Evolutionary conservation across 2,888 invertebrate species (phyloP), one percentile per base, ranked within the genome.

Genomic region (Timandra comae): DNA sequence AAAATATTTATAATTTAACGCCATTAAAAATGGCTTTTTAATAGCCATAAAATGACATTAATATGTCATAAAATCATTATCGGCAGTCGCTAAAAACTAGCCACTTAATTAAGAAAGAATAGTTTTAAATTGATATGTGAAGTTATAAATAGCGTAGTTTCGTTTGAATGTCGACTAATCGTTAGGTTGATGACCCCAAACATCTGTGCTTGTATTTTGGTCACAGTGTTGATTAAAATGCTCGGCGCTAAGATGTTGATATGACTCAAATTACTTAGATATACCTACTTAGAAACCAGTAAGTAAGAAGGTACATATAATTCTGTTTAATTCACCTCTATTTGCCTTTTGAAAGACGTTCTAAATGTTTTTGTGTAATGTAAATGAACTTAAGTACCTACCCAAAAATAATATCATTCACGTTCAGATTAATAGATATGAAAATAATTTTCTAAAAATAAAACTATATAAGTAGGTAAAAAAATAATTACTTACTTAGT

Each of bases 141-240:
- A 56, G 65, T 65, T 69, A 59, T 63, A 59, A 62, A 69, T 74
- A 68, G 58, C 70, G 57, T 49, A 42, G 35, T 36, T 45, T 46
- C 52, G 52, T 56, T 52, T 47, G 55, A 49, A 55, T 50, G 59
- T 61, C 50, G 49, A 57, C 62, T 24, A 68, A 59, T 53, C n/a
- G 60, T 52, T 43, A 42, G 36, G 70, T 75, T 80, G 47, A 76
- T 80, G 73, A 81, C 70, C 80, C 66, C 58, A 46, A 74, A 75
- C 84, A 84, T 85, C 84, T 85, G 84, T 77, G 84, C 72, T 55
- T 66, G 70, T 71, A 78, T 80, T 79, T 77, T 67, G 74, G 72
- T 71, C 68, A 56, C 61, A 56, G 66, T 58, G 62, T 68, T 61
- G 72, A 76, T 76, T 72, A 66, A 59, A 51, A 51, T 51, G 44